phyloP scores from a whole-genome alignment of 1,140 invertebrate species.

The Drosophila aff. region DNA sequence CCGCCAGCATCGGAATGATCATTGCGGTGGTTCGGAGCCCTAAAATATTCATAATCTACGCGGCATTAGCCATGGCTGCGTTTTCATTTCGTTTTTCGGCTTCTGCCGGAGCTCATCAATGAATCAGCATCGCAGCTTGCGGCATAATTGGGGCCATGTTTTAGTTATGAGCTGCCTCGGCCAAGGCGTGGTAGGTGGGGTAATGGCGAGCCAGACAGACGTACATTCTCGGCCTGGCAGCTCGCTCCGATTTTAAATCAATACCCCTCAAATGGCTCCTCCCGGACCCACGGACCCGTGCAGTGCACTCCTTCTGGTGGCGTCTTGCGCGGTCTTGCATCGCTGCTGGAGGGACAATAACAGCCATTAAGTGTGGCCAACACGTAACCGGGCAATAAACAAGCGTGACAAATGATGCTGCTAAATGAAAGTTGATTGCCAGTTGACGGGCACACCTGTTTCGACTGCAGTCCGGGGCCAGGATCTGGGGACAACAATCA shows the following conservation, averaged over 20 bases:
- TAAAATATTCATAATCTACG: slow-evolving; percentile 82
- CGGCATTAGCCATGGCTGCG: slow-evolving; percentile 63
- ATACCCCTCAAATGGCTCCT: slow-evolving; percentile 26
- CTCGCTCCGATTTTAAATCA: slow-evolving; percentile 30
- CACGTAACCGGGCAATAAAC: slow-evolving; percentile 82
- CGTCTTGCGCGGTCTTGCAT: slow-evolving; percentile 15
- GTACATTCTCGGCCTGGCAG: not conserved
- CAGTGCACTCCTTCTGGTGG: slow-evolving; percentile 22
- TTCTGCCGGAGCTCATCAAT: slow-evolving; percentile 46
- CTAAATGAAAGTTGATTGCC: slow-evolving; percentile 83
- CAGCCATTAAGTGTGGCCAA: slow-evolving; percentile 77
- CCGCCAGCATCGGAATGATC: slow-evolving; percentile 30
- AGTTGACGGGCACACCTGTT: slow-evolving; percentile 79
- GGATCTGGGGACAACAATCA: slow-evolving; percentile 57
- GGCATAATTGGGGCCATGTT: slow-evolving; percentile 62
- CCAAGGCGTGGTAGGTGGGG: not conserved
- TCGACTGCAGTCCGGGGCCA: slow-evolving; percentile 29
- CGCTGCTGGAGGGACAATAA: slow-evolving; percentile 58
- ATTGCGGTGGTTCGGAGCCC: slow-evolving; percentile 25
- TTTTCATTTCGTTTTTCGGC: slow-evolving; percentile 52
- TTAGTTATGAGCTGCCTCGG: slow-evolving; percentile 49
- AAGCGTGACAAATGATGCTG: slow-evolving; percentile 82
- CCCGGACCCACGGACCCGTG: slow-evolving; percentile 3
- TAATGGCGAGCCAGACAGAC: not conserved
- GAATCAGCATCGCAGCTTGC: slow-evolving; percentile 47